phyloP scores from a whole-genome alignment of 2,888 invertebrate genomes.

The Podotricha telesiphe region DNA sequence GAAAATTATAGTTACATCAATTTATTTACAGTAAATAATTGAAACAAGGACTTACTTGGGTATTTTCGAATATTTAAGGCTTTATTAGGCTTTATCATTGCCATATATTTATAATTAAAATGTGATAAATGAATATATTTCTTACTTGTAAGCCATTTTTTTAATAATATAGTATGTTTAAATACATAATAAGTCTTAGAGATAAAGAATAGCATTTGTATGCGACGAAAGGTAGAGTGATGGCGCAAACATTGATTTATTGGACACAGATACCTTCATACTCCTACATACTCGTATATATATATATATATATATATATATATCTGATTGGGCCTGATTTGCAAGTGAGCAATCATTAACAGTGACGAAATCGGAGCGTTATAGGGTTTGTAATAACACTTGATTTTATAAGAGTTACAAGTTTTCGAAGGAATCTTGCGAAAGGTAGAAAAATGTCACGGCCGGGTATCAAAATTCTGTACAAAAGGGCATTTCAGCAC shows the following conservation, averaged over 20 bases:
- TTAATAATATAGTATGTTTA: no score
- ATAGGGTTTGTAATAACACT: slow-evolving; percentile 56
- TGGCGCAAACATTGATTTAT: slow-evolving; percentile 41
- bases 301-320: slow-evolving; percentile 30
- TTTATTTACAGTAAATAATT: background rate
- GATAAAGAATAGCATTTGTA: background rate
- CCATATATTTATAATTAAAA: no score
- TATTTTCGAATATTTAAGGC: background rate
- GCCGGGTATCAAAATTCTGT: slow-evolving; percentile 63
- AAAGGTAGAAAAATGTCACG: slow-evolving; percentile 72
- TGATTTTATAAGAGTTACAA: slow-evolving; percentile 64
- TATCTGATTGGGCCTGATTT: slow-evolving; percentile 38
- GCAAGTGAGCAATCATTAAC: slow-evolving; percentile 56
- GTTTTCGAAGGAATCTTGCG: slow-evolving; percentile 62
- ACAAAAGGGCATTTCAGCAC: slow-evolving; percentile 59
- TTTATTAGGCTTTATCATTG: background rate
- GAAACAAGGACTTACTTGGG: background rate
- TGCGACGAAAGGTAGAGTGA: background rate
- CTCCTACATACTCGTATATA: no score
- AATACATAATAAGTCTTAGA: background rate
- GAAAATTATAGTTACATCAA: slow-evolving; percentile 37
- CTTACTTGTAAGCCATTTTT: no score
- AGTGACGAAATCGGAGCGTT: slow-evolving; percentile 67
- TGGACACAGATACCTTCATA: slow-evolving; percentile 49
- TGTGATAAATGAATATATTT: no score